phyloP scores from a whole-genome alignment of 2,888 invertebrate species.

The Hofmannophila pseudospretella region DNA sequence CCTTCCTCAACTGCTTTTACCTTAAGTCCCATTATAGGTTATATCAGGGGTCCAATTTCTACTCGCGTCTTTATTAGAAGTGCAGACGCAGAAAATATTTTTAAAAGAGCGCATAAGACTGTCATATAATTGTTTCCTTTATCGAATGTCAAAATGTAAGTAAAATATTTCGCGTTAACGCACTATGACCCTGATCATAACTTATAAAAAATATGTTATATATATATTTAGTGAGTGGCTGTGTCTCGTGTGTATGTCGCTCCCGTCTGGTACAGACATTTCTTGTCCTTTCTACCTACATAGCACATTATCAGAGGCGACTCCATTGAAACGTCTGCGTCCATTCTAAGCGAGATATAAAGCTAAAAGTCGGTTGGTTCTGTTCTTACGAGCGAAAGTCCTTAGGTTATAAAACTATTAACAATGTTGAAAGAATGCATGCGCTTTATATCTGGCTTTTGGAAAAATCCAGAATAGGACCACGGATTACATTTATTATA shows the following conservation, averaged over 20 bases:
- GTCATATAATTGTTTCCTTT: slow-evolving; percentile 24
- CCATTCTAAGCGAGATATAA: slow-evolving; percentile 73
- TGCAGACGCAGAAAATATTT: slow-evolving; percentile 19
- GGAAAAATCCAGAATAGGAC: slow-evolving; percentile 72
- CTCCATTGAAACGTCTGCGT: slow-evolving; percentile 58
- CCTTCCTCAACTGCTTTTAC: too few relatives aligned
- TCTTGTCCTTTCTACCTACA: slow-evolving; percentile 24
- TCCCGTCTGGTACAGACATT: slow-evolving; percentile 23
- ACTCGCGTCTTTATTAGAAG: slow-evolving; percentile 57
- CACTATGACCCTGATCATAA: slow-evolving; percentile 38
- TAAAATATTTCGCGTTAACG: slow-evolving; percentile 11
- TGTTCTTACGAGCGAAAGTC: slow-evolving; percentile 30
- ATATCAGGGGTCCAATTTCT: slow-evolving; percentile 32
- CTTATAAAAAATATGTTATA: slow-evolving; percentile 17
- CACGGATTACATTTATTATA: slow-evolving; percentile 65
- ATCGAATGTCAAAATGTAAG: slow-evolving; percentile 13
- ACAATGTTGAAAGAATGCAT: slow-evolving; percentile 70
- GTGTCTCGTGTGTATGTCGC: slow-evolving; percentile 53
- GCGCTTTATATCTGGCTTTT: slow-evolving; percentile 77
- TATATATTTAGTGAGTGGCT: slow-evolving; percentile 18
- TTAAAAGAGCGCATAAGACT: slow-evolving; percentile 22
- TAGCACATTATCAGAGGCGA: slow-evolving; percentile 62
- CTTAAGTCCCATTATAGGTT: slow-evolving; percentile 19
- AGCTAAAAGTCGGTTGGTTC: slow-evolving; percentile 54
- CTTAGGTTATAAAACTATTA: slow-evolving; percentile 51